Evolutionary conservation across 2,113 vertebrate genomes (phyloP), one percentile per base, ranked within the genome.

Genomic region (Nothoprocta perdicaria): DNA sequence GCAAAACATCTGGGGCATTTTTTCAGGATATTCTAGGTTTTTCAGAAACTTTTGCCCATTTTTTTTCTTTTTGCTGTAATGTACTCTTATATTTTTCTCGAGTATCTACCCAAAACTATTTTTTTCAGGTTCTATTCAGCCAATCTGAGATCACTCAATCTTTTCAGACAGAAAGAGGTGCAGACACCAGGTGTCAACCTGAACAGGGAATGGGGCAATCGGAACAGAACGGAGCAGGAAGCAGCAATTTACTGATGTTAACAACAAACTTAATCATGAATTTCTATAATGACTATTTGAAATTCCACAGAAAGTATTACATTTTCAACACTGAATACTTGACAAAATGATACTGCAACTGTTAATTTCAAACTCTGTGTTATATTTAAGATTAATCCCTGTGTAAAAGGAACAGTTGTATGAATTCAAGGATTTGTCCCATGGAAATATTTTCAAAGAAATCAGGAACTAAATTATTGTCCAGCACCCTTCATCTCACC

Each of bases 351-450:
- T 12, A 8, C 29, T 26, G 23, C 5, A 14, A 69, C 67, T 11
- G 23, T 78, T 33, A 78, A 71, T 67, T 55, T 62, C 66, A 68
- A 86, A 52, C 67, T 46, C 24, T 18, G 6, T 40, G 6, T 52
- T 75, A 86, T 43, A 92, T 45, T 87, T 92, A 84, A 90, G 13
- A 78, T 29, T 57, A 77, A 86, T 65, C 19, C 27, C 18, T 71
- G 14, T 6, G 38, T 10, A 84, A 84, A 77, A 82, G 12, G 21
- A n/a, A 87, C 3, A 45, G 10, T 21, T 71, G 17, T 63, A 67
- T 71, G 35, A 67, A 66, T 67, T 22, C 41, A 53, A 10, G 19
- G 41, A 72, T 86, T 81, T 86, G 60, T 14, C 29, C 15, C 57
- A 69, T 12, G 72, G 15, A 72, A 48, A 40, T 68, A 68, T 33